These are phyloP conservation scores for Prionace glauca DNA, from an alignment of 2,797 vertebrate genomes.

Conservation along the genomic window DNA sequence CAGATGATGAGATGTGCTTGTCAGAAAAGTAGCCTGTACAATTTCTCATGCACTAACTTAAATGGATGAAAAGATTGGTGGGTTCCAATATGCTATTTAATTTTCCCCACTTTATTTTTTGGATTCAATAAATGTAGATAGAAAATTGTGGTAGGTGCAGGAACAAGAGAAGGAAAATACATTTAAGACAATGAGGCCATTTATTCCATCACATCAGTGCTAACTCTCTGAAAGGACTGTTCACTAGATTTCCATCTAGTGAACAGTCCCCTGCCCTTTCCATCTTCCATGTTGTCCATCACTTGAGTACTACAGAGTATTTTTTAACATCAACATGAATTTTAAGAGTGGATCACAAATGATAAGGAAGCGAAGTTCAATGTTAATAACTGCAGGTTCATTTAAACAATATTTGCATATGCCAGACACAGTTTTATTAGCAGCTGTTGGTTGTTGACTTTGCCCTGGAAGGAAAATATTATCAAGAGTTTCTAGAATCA, in stretches of 20 bases:
- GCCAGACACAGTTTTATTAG: not conserved
- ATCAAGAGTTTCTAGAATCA: not conserved
- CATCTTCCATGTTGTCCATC: not conserved
- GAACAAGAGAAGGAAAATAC: not conserved
- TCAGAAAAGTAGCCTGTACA: not conserved
- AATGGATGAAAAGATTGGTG: not conserved
- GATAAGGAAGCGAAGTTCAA: not conserved
- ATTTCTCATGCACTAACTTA: not conserved
- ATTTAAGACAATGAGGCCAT: not conserved
- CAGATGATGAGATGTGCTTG: not conserved
- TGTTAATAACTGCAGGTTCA: not conserved
- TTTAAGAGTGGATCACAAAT: not conserved
- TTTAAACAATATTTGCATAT: not conserved
- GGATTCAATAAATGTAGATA: not conserved
- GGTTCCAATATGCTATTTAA: not conserved
- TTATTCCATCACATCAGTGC: not conserved
- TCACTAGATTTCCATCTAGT: not conserved
- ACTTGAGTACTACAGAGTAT: not conserved
- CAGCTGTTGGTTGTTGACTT: not conserved
- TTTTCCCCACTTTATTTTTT: not conserved
- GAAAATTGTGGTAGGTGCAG: not conserved
- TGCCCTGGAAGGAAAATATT: not conserved
- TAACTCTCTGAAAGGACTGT: not conserved
- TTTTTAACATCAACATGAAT: not conserved
- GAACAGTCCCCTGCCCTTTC: not conserved